Evolutionary conservation across 2,888 invertebrate genomes (phyloP).

Genomic region (Rugalucina vietnamica): DNA sequence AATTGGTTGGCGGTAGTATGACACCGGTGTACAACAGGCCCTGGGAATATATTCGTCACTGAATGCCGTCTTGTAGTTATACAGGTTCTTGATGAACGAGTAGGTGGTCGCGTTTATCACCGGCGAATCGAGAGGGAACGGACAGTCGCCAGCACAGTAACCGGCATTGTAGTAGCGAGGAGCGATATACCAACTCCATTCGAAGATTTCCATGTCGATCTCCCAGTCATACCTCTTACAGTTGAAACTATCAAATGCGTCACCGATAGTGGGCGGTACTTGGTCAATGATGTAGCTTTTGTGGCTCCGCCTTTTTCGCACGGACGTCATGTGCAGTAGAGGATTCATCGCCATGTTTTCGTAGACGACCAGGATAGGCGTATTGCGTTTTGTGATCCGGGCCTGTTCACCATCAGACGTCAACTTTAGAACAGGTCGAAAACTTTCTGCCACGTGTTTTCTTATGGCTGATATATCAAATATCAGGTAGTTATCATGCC

Average conservation of each 20-base stretch:
- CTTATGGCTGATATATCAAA: slow-evolving; percentile 38
- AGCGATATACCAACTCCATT: slow-evolving; percentile 33
- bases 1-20: slow-evolving; percentile 27
- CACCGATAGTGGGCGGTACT: neutral
- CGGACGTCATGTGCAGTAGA: neutral
- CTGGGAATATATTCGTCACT: slow-evolving; percentile 16
- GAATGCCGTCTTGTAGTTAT: slow-evolving; percentile 16
- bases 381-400: slow-evolving; percentile 13
- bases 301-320: neutral
- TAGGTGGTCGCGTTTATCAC: slow-evolving; percentile 46
- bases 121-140: slow-evolving; percentile 9
- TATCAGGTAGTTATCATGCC: slow-evolving; percentile 26
- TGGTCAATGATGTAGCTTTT: neutral
- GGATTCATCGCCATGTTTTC: slow-evolving; percentile 33
- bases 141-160: slow-evolving; percentile 34
- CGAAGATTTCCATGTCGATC: slow-evolving; percentile 33
- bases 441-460: neutral
- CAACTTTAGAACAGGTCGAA: neutral
- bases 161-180: slow-evolving; percentile 36
- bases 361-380: slow-evolving; percentile 34
- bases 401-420: neutral
- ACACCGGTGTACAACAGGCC: slow-evolving; percentile 45
- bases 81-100: slow-evolving; percentile 46
- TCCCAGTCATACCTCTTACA: slow-evolving; percentile 40
- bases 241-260: neutral